Conservation (phyloP, 1,140 invertebrate genomes). For the Drosophila triauraria region DNA sequence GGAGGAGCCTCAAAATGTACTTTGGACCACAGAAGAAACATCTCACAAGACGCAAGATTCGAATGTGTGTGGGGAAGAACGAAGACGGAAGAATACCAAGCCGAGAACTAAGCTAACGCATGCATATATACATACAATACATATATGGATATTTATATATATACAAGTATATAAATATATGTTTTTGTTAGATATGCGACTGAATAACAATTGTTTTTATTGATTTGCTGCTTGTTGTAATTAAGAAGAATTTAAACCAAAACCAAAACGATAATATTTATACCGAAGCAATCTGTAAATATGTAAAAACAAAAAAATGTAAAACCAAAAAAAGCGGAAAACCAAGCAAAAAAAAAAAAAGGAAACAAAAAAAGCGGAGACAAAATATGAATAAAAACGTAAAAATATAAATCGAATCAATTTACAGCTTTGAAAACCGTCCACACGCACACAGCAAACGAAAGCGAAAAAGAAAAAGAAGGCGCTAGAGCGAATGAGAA, state of each 20-base stretch:
- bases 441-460: constrained; percentile 82
- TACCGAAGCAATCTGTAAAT: constrained; percentile 76
- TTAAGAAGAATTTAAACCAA: constrained; percentile 70
- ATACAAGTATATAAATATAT: constrained; percentile 41
- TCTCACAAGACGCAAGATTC: constrained; percentile 50
- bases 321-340: constrained; percentile 37
- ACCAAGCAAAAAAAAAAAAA: constrained; percentile 34
- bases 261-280: constrained; percentile 59
- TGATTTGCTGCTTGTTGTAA: constrained; percentile 82
- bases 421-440: constrained; percentile 85
- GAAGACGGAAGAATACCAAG: constrained; percentile 14
- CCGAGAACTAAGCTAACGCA: constrained; percentile 45
- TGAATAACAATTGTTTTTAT: constrained; percentile 76
- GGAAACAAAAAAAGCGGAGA: constrained; percentile 21
- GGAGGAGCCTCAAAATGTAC: constrained; percentile 43
- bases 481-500: constrained; percentile 23
- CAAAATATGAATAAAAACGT: constrained; percentile 38
- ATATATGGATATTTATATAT: constrained; percentile 48
- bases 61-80: constrained; percentile 14
- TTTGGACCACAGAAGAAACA: constrained; percentile 70
- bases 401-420: constrained; percentile 77
- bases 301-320: constrained; percentile 70
- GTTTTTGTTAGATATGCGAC: constrained; percentile 75
- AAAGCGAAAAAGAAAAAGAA: constrained; percentile 47
- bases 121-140: constrained; percentile 44